Percentiles rank a stretch among this genome's conserved stretches.
phyloP scores from a whole-genome alignment of 2,113 vertebrate genomes.

The Rhipidura dahli region DNA sequence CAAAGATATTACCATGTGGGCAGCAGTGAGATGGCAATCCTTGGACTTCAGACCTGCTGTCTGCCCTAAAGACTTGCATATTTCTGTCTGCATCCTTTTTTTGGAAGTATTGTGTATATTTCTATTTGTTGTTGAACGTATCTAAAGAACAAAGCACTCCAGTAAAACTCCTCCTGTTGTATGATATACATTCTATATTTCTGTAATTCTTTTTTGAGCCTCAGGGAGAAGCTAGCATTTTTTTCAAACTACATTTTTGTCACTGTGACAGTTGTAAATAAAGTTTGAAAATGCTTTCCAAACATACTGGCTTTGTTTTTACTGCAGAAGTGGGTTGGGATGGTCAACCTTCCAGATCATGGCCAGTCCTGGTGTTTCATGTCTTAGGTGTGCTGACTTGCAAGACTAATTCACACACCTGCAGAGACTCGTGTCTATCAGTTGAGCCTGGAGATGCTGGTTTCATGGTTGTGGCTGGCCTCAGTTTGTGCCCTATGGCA shows the following conservation, averaged over 20 bases:
- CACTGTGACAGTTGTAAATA: conserved; percentile 89
- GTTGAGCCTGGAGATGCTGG: neutral
- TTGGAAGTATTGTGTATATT: conserved; percentile 77
- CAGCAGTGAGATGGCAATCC: conserved; percentile 39
- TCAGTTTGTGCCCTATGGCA: neutral
- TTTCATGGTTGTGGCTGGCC: neutral
- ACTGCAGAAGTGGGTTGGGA: neutral
- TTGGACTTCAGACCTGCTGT: conserved; percentile 56
- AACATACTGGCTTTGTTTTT: conserved; percentile 12
- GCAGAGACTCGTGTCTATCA: neutral
- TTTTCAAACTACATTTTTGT: conserved; percentile 83
- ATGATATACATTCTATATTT: conserved; percentile 82
- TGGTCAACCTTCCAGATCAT: neutral
- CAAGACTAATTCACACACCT: neutral
- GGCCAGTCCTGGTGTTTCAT: neutral
- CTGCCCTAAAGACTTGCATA: conserved; percentile 65
- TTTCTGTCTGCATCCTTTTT: conserved; percentile 58
- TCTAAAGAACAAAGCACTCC: conserved; percentile 78
- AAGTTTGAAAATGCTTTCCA: conserved; percentile 88
- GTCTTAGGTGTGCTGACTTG: neutral
- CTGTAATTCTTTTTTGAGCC: conserved; percentile 85
- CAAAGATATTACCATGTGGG: conserved; percentile 35
- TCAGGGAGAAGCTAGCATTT: conserved; percentile 87
- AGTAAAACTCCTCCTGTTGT: conserved; percentile 78
- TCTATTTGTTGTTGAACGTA: conserved; percentile 75